Base-by-base conservation (phyloP, 2,888 invertebrate genomes). In the Eupithecia centaureata region DNA sequence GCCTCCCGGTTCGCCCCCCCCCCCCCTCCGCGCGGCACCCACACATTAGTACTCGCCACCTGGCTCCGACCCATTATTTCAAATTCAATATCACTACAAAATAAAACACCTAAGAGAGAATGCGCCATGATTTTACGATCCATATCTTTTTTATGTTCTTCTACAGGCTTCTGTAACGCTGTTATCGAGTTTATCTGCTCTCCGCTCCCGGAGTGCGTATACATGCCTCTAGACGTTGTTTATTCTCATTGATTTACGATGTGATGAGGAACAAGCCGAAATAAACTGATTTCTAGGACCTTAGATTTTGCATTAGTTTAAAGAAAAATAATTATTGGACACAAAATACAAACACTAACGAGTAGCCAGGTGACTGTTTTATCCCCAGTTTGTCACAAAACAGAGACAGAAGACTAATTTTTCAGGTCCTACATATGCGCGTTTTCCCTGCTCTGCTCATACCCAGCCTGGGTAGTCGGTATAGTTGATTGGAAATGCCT, bases 181-280 rank as follows among this genome's bases (percentile, higher is more conserved):
- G 77, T 82, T 85, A 85, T 84, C 85, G 68, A 70, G 75, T 81
- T 84, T 85, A 83, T 86, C 84, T 84, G 81, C 18, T 80, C 81
- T 82, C 78, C 77, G n/a, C 30, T 27, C 61, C 35, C 12, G 22
- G 58, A 65, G 61, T 52, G 13, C 32, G 5, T 10, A 18, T 5
- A 33, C 32, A 28, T 27, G 22, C 22, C 13, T n/a, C n/a, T 5
- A n/a, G 38, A n/a, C 42, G 7, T 42, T 18, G 8, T 8, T 2
- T 42, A 42, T 42, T 42, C 10, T 18, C 42, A 18, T 42, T 42
- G 42, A 42, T 38, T 38, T 42, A 42, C 18, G 2, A 8, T 5
- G n/a, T 42, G 8, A 18, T 18, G n/a, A 18, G 42, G n/a, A n/a
- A n/a, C n/a, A n/a, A n/a, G n/a, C n/a, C n/a, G n/a, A n/a, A n/a